These are phyloP conservation scores for Neogale vison DNA, from an alignment of 2,113 vertebrate species.

Conservation along the genomic window DNA sequence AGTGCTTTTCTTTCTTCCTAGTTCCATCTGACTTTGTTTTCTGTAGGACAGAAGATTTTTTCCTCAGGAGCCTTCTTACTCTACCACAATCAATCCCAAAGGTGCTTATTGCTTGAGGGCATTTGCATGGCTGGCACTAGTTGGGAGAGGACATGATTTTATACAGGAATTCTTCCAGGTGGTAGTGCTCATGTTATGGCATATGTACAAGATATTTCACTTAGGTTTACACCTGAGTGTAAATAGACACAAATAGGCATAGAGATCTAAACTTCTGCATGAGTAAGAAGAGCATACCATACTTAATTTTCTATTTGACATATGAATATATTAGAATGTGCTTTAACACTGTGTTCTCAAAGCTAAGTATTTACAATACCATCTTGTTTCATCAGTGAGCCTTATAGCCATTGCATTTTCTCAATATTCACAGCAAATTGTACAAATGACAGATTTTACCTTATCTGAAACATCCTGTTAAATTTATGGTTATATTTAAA, in stretches of 20 bases:
- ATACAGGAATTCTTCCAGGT: background rate
- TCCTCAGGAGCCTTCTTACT: background rate
- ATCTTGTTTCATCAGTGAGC: background rate
- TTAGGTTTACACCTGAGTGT: background rate
- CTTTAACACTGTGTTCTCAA: constrained; percentile 34
- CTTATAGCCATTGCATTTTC: constrained; percentile 2
- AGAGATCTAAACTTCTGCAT: background rate
- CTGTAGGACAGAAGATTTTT: background rate
- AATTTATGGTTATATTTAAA: constrained; percentile 42
- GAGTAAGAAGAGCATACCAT: background rate
- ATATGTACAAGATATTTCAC: background rate
- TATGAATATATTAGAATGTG: background rate
- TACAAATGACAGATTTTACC: constrained; percentile 7
- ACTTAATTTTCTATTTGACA: background rate
- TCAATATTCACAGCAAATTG: constrained; percentile 31
- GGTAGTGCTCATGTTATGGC: background rate
- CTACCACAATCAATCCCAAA: background rate
- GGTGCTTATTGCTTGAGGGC: background rate
- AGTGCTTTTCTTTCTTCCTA: background rate
- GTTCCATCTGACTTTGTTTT: background rate
- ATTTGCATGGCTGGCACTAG: background rate
- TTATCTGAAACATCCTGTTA: constrained; percentile 34
- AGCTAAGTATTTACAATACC: background rate
- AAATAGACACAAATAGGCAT: background rate
- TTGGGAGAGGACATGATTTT: background rate